Percentiles rank a stretch among this genome's conserved stretches.
Evolutionary conservation across 92 coral and sea anemone species (phyloP).

Genomic region (Plumapathes pennacea): DNA sequence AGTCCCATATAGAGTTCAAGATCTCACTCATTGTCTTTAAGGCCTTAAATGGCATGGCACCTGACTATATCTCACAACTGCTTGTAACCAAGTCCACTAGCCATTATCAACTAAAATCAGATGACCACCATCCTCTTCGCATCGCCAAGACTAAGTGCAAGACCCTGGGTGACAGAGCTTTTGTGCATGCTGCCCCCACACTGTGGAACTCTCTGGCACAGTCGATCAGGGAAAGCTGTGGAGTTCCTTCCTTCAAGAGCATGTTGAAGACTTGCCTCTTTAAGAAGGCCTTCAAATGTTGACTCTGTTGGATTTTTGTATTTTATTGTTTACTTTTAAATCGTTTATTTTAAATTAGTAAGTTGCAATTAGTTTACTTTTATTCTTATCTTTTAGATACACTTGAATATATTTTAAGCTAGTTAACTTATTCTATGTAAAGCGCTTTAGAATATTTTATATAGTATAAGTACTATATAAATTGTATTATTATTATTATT

Average conservation of each 20-base stretch:
- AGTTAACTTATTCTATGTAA: no score
- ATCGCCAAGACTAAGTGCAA: constrained; percentile 1
- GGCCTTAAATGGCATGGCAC: constrained; percentile 20
- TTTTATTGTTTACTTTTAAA: background rate
- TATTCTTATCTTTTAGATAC: no score
- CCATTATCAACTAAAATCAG: constrained; percentile 1
- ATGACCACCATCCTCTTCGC: constrained; percentile 4
- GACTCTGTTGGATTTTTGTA: no score
- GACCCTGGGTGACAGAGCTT: background rate
- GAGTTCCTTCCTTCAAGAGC: no score
- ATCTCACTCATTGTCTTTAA: constrained; percentile 27
- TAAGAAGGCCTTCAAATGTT: background rate
- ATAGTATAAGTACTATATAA: no score
- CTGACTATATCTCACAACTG: background rate
- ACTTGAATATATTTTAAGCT: no score
- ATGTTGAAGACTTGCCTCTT: background rate
- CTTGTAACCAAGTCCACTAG: no score
- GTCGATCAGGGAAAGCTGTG: background rate
- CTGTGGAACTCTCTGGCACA: background rate
- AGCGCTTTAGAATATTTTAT: no score
- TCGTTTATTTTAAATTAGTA: background rate
- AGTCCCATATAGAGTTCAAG: constrained; percentile 9
- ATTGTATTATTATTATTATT: no score
- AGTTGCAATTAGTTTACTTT: background rate
- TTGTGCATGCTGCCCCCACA: constrained; percentile 10